Base-by-base conservation (phyloP, 2,888 invertebrate species). In the Ctena decussata region DNA sequence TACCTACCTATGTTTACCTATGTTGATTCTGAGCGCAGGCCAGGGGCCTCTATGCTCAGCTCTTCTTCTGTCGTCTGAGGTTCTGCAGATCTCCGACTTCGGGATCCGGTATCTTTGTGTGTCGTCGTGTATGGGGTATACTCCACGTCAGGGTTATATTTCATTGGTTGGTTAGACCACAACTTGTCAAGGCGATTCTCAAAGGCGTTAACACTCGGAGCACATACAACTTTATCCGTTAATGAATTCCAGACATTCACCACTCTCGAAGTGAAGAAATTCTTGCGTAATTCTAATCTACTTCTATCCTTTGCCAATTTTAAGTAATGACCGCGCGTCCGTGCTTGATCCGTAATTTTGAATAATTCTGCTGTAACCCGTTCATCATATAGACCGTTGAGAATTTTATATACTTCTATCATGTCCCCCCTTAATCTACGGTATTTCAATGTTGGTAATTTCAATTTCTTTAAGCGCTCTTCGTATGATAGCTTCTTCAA, bases 381-480 rank as follows among this genome's bases (percentile, higher is more conserved):
- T 35, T 65, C 35, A 65, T 72, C 72, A 21, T 72, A 72, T 3
- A 72, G 15, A n/a, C 72, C 72, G 18, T 41, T 24, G 27, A 72
- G 24, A 24, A 72, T 44, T 30, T 72, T 72, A 72, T 72, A 72
- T 18, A 72, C 30, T 77, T 82, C 57, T 18, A 84, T 57, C 76
- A 80, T 76, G 41, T 84, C 84, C 32, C 71, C 80, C 15, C 84
- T 37, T 24, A 57, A 15, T n/a, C 84, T 41, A 27, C 80, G 44
- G 24, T 76, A 77, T 21, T 37, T 27, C 53, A 84, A 32, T 21
- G 71, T 72, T 39, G 80, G 84, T 27, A 84, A 53, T 41, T 46
- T 49, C 57, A 84, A 60, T 15, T 27, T 35, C 46, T 27, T 37
- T 37, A 83, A 70, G 44, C 74, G 65, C n/a, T 78, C 32, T 70